Conservation (phyloP, 2,113 vertebrate species). For the Rhinopomastus cyanomelas region DNA sequence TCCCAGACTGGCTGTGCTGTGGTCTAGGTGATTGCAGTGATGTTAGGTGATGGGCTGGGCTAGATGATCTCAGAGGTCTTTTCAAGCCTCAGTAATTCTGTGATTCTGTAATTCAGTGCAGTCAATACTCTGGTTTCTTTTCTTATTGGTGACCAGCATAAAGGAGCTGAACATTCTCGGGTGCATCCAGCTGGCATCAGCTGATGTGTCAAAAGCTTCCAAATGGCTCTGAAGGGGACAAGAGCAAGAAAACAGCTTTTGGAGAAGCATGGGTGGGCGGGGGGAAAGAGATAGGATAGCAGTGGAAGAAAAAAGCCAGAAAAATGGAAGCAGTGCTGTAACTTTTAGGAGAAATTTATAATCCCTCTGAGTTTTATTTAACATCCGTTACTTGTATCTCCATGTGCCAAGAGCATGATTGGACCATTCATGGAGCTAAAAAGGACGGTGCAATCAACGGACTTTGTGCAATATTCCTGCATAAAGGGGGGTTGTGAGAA, state of each 20-base stretch:
- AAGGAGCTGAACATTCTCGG: neutral
- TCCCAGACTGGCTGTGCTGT: too few relatives aligned
- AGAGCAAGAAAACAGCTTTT: neutral
- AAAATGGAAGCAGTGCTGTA: neutral
- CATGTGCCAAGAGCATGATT: slow-evolving; percentile 20
- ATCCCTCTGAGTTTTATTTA: neutral
- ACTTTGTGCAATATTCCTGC: slow-evolving; percentile 42
- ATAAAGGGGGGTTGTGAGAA: neutral
- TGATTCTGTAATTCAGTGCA: neutral
- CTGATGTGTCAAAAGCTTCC: neutral
- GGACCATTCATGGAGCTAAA: slow-evolving; percentile 30
- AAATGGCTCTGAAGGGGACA: neutral
- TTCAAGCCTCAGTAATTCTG: too few relatives aligned
- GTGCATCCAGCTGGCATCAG: neutral
- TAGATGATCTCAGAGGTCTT: too few relatives aligned
- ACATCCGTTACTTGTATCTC: slow-evolving; percentile 35
- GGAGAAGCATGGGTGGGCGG: too few relatives aligned
- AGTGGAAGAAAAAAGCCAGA: neutral
- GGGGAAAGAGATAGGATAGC: neutral
- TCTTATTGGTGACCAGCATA: neutral
- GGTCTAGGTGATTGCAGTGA: too few relatives aligned
- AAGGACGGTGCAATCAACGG: slow-evolving; percentile 27
- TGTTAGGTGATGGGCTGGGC: too few relatives aligned
- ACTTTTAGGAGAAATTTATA: neutral
- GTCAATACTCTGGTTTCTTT: neutral